Evolutionary conservation across 1,140 invertebrate species (phyloP).

Genomic region (Pogonomyrmex californicus): DNA sequence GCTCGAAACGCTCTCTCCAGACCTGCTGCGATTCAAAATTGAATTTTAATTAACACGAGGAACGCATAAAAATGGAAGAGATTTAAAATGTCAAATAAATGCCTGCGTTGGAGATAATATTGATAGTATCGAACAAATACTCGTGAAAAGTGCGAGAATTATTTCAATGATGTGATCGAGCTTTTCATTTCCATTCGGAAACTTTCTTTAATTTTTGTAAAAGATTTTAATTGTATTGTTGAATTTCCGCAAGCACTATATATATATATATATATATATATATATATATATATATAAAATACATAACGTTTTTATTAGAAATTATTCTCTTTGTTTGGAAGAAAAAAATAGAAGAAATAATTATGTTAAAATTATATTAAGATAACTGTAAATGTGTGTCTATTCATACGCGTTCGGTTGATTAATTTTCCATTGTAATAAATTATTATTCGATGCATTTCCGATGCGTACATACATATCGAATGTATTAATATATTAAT

Average conservation of each 20-base stretch:
- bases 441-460: conserved; percentile 7
- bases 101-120: not conserved
- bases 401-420: not conserved
- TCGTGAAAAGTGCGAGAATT: not conserved
- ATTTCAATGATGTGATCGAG: not conserved
- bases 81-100: not conserved
- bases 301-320: not conserved
- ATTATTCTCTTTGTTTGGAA: not conserved
- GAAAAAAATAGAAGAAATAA: not conserved
- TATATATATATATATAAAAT: no score
- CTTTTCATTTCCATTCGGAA: not conserved
- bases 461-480: not conserved
- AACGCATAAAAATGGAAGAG: not conserved
- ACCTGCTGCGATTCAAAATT: not conserved
- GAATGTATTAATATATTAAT: no score
- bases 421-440: not conserved
- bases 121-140: not conserved
- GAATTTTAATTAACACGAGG: conserved; percentile 14
- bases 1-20: not conserved
- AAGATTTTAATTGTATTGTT: not conserved
- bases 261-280: not conserved
- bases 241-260: not conserved
- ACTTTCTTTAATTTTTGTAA: not conserved
- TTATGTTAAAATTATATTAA: conserved; percentile 21
- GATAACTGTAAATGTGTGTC: not conserved